Evolutionary conservation across 2,113 vertebrate genomes (phyloP).

Genomic region (Aegypius monachus): DNA sequence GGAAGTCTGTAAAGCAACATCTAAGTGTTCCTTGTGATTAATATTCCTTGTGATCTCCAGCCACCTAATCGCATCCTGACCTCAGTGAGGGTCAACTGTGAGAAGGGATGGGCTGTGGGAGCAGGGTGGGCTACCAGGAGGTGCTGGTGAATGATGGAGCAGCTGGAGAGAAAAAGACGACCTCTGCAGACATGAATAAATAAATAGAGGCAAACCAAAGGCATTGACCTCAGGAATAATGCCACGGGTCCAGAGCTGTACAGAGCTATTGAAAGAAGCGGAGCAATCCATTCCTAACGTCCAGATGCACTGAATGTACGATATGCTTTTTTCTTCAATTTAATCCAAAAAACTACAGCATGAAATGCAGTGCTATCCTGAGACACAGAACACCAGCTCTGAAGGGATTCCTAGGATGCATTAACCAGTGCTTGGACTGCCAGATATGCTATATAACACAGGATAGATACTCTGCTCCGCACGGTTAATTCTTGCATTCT

Average conservation of each 20-base stretch:
- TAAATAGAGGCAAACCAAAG: slow-evolving; percentile 31
- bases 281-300: background rate
- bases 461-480: background rate
- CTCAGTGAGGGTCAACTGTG: background rate
- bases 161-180: slow-evolving; percentile 18
- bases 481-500: background rate
- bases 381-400: background rate
- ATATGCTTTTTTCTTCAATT: background rate
- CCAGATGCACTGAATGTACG: background rate
- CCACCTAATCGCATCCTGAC: slow-evolving; percentile 40
- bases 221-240: background rate
- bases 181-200: slow-evolving; percentile 20
- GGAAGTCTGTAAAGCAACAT: slow-evolving; percentile 45
- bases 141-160: background rate
- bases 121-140: slow-evolving; percentile 39
- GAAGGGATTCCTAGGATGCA: background rate
- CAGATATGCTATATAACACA: background rate
- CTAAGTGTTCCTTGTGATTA: slow-evolving; percentile 40
- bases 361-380: background rate
- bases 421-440: background rate
- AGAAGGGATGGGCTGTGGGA: slow-evolving; percentile 19
- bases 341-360: background rate
- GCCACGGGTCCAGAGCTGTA: background rate
- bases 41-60: slow-evolving; percentile 53
- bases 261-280: background rate